Percentiles rank a stretch among this genome's conserved stretches.
Conservation (phyloP, 2,113 vertebrate genomes). For the Prionailurus viverrinus region DNA sequence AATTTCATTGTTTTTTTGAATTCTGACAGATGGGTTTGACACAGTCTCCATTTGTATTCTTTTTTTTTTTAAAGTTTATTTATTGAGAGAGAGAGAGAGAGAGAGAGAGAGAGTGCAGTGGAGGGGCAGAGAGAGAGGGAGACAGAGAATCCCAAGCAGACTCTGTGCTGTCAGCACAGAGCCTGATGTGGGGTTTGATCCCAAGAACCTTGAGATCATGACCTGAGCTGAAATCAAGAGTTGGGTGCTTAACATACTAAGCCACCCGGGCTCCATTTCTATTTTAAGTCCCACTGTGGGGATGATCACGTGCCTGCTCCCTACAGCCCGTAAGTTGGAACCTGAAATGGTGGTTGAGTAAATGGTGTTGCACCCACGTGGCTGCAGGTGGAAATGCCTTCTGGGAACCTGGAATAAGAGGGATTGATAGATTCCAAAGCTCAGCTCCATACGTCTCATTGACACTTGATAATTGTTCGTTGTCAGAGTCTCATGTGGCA, state of each 20-base stretch:
- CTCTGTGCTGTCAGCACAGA: too few species aligned
- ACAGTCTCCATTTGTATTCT: fast-evolving
- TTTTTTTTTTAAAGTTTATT: too few species aligned
- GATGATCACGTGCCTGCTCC: not conserved
- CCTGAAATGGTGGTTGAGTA: fast-evolving
- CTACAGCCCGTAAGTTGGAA: fast-evolving
- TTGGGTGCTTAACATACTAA: too few species aligned
- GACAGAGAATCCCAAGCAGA: too few species aligned
- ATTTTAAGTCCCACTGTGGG: fast-evolving
- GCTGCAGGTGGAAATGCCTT: not conserved
- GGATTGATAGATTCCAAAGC: not conserved
- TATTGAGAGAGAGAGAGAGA: too few species aligned
- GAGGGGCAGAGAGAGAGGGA: too few species aligned
- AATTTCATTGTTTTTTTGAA: not conserved
- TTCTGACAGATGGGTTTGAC: not conserved
- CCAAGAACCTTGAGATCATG: too few species aligned
- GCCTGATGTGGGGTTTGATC: too few species aligned
- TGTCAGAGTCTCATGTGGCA: not conserved
- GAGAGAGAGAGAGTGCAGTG: too few species aligned
- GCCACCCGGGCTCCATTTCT: too few species aligned
- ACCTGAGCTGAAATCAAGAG: too few species aligned
- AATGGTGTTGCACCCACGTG: fast-evolving
- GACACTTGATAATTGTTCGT: not conserved
- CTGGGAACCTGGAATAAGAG: not conserved
- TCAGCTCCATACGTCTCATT: not conserved